Evolutionary conservation across 2,797 vertebrate genomes (phyloP).

Genomic region (Hyperoplus immaculatus): DNA sequence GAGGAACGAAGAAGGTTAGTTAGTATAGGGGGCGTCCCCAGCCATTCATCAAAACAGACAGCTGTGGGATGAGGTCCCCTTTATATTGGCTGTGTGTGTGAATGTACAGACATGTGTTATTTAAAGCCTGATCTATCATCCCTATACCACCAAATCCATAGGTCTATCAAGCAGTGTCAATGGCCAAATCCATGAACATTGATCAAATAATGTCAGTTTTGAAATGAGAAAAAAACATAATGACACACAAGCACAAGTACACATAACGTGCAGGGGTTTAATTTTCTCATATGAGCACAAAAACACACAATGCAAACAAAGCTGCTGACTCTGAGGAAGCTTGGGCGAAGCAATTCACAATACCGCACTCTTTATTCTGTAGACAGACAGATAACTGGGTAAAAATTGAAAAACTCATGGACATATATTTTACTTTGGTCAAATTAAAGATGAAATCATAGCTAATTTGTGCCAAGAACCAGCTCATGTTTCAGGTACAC

Average conservation of each 20-base stretch:
- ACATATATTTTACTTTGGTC: constrained; percentile 41
- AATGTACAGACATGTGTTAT: constrained; percentile 60
- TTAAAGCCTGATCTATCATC: constrained; percentile 71
- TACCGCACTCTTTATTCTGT: constrained; percentile 39
- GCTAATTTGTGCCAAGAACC: not conserved
- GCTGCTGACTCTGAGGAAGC: constrained; percentile 46
- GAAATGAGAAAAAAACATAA: constrained; percentile 66
- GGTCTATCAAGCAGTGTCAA: constrained; percentile 64
- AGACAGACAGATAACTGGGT: constrained; percentile 1
- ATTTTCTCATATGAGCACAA: constrained; percentile 42
- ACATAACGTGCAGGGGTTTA: constrained; percentile 29
- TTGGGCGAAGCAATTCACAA: constrained; percentile 37
- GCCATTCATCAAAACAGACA: constrained; percentile 72
- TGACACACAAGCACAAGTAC: constrained; percentile 43
- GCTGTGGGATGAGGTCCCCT: constrained; percentile 61
- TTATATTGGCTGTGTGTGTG: constrained; percentile 46
- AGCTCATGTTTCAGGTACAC: not conserved
- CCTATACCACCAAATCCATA: constrained; percentile 67
- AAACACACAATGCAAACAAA: constrained; percentile 45
- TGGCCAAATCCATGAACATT: constrained; percentile 58
- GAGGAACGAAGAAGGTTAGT: constrained; percentile 46
- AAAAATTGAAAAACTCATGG: constrained; percentile 31
- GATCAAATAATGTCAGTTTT: constrained; percentile 64
- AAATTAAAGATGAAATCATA: constrained; percentile 5
- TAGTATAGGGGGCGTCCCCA: constrained; percentile 36